Percentiles rank a stretch among this genome's conserved stretches.
Conservation (phyloP, 2,888 invertebrate genomes). For the Liposcelis brunnea region DNA sequence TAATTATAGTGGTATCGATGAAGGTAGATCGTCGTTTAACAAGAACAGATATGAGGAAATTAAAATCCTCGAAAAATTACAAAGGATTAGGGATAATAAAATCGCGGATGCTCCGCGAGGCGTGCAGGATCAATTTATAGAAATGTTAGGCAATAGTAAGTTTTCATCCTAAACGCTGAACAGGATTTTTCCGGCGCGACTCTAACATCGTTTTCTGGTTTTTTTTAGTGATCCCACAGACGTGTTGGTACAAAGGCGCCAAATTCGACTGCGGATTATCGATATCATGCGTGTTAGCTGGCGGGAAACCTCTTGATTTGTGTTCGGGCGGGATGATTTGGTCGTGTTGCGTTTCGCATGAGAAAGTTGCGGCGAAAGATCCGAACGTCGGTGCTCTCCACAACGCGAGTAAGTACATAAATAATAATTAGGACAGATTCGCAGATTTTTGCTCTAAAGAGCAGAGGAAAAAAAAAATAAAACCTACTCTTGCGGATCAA, state of each 20-base stretch:
- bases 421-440: too few species aligned
- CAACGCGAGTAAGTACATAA: conserved; percentile 65
- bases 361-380: conserved; percentile 37
- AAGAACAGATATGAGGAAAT: not conserved
- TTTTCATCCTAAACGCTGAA: too few species aligned
- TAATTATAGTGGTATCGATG: too few species aligned
- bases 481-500: too few species aligned
- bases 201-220: too few species aligned
- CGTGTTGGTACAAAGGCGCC: conserved; percentile 69
- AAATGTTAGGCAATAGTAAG: conserved; percentile 72
- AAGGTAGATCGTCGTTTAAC: too few species aligned
- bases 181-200: too few species aligned
- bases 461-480: too few species aligned
- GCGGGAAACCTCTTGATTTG: conserved; percentile 72
- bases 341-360: conserved; percentile 69
- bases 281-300: conserved; percentile 76
- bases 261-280: conserved; percentile 80
- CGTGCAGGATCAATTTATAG: conserved; percentile 54
- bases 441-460: too few species aligned
- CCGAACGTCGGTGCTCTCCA: conserved; percentile 40
- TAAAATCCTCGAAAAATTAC: conserved; percentile 3
- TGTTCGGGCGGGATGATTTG: conserved; percentile 90
- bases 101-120: conserved; percentile 25
- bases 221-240: conserved; percentile 78
- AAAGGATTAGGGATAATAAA: not conserved